Evolutionary conservation across 2,888 invertebrate species (phyloP), one percentile per base, ranked within the genome.

Genomic region (Epirrhoe tristata): DNA sequence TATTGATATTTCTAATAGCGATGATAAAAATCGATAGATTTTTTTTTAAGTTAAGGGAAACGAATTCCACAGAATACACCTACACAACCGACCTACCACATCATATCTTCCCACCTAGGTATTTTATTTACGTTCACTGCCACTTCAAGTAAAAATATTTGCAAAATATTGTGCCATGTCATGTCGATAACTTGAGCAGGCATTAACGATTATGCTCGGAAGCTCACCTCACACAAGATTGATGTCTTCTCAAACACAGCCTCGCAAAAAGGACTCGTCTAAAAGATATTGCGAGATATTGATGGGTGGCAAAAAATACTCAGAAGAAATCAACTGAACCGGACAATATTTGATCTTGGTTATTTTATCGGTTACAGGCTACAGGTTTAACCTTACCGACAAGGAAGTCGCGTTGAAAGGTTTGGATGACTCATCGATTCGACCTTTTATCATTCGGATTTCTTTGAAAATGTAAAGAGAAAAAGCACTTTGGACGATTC

Each of bases 181-280:
- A 73, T 63, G 59, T 53, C 58, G 61, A 65, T 75, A 76, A 77
- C 75, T 58, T 2, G 48, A 57, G 57, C 46, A 14, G 46, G 66
- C 66, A 65, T 67, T 63, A 70, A 75, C 73, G 71, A 76, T 74
- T 78, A 76, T 31, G 52, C 55, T 65, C 58, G 53, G 53, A 54
- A 63, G 46, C 54, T 46, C 58, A 62, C 64, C 66, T 63, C 77
- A 70, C 73, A 73, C 71, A 76, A 73, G 76, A 75, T 75, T 76
- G 74, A 74, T 73, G 73, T 63, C 63, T 65, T 66, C 57, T 64
- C 36, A 64, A 67, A 69, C 65, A 70, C 58, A 48, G 43, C 32
- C 46, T 43, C 43, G 36, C 34, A 48, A 36, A 17, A 51, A 14
- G 17, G 14, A 39, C 24, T 12, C 12, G n/a, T n/a, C n/a, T n/a